phyloP scores from a whole-genome alignment of 2,113 vertebrate species.

The Carassius gibelio region DNA sequence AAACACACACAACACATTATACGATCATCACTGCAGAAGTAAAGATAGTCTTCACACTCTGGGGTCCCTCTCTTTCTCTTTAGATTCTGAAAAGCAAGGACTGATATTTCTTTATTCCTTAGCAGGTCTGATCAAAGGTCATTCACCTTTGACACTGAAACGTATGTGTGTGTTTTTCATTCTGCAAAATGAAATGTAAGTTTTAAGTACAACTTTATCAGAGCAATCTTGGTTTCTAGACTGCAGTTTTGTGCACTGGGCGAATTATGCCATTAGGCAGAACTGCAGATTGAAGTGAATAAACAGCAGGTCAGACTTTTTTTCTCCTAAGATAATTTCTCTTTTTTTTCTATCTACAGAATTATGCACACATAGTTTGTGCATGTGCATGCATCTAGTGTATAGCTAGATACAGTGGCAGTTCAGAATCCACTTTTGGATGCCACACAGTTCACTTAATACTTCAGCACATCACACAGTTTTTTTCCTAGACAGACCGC shows the following conservation, averaged over 20 bases:
- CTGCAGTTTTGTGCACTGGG: background rate
- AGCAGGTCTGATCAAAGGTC: no score
- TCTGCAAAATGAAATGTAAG: background rate
- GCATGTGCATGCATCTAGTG: background rate
- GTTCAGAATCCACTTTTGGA: background rate
- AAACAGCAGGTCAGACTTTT: background rate
- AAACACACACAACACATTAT: no score
- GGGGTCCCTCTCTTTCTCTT: no score
- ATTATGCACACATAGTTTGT: background rate
- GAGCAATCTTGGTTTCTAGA: background rate
- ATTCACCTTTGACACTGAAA: background rate
- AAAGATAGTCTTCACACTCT: no score
- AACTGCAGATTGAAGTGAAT: background rate
- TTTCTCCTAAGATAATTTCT: background rate
- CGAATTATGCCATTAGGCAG: background rate
- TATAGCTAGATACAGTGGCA: background rate
- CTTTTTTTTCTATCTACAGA: no score
- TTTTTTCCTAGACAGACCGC: constrained; percentile 3
- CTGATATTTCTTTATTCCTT: no score
- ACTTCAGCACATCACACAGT: background rate
- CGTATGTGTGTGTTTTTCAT: background rate
- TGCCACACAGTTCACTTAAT: background rate
- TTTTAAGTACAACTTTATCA: background rate
- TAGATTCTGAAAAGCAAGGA: no score
- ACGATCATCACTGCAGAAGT: no score